Percentiles rank a stretch among this genome's conserved stretches.
Conservation (phyloP, 2,888 invertebrate genomes). For the Nebria salina region DNA sequence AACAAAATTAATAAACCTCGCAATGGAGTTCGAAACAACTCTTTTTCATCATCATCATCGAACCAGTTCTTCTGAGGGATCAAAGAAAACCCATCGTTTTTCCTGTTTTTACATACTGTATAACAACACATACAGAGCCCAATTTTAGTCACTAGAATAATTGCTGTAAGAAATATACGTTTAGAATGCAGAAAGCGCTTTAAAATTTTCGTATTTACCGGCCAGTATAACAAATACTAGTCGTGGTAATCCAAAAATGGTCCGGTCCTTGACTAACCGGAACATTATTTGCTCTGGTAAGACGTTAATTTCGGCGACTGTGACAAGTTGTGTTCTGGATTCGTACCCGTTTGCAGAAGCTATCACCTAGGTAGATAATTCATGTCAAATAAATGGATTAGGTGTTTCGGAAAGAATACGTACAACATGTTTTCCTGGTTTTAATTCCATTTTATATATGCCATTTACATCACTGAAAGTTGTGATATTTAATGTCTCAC, state of each 20-base stretch:
- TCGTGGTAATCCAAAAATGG: slow-evolving; percentile 79
- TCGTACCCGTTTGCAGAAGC: slow-evolving; percentile 71
- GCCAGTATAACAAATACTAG: slow-evolving; percentile 78
- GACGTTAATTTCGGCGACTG: slow-evolving; percentile 58
- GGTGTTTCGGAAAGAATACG: neutral
- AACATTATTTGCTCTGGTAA: slow-evolving; percentile 72
- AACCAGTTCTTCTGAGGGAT: slow-evolving; percentile 66
- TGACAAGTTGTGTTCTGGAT: slow-evolving; percentile 63
- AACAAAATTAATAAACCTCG: slow-evolving; percentile 51
- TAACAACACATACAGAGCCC: slow-evolving; percentile 68
- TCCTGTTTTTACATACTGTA: slow-evolving; percentile 63
- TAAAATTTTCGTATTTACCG: slow-evolving; percentile 63
- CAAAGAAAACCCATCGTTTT: slow-evolving; percentile 67
- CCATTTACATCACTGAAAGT: slow-evolving; percentile 62
- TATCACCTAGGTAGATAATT: slow-evolving; percentile 57
- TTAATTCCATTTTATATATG: slow-evolving; percentile 64
- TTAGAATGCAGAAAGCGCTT: slow-evolving; percentile 9
- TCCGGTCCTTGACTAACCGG: slow-evolving; percentile 73
- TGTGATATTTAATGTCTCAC: slow-evolving; percentile 62
- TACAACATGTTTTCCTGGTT: slow-evolving; percentile 63
- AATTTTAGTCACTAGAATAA: slow-evolving; percentile 66
- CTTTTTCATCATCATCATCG: slow-evolving; percentile 65
- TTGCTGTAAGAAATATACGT: slow-evolving; percentile 62
- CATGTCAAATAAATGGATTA: neutral
- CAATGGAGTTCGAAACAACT: slow-evolving; percentile 63